Percentiles rank a stretch among this genome's conserved stretches.
These are phyloP conservation scores for Actinemys pallida DNA, from an alignment of 2,113 vertebrate genomes.

Conservation along the genomic window DNA sequence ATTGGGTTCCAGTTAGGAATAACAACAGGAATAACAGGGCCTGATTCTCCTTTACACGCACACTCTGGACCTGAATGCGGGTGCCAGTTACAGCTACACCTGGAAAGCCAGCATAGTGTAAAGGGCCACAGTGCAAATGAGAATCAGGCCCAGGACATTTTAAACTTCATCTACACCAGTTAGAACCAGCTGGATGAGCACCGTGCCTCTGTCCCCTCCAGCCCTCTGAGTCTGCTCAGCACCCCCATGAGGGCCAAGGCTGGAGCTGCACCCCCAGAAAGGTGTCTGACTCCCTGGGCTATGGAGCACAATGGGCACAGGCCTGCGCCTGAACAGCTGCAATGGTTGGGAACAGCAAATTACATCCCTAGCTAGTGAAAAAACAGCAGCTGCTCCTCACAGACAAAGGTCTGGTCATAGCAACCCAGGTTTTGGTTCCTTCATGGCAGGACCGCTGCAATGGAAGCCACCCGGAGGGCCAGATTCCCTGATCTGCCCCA, in stretches of 20 bases:
- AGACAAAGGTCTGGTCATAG: neutral
- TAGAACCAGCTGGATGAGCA: neutral
- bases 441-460: neutral
- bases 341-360: neutral
- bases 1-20: neutral
- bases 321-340: neutral
- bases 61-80: neutral
- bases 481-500: neutral
- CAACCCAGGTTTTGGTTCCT: neutral
- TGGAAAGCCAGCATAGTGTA: neutral
- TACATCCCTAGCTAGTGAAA: neutral
- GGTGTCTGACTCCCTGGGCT: neutral
- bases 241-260: neutral
- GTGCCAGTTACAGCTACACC: neutral
- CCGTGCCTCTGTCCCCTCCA: neutral
- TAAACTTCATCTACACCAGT: neutral
- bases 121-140: neutral
- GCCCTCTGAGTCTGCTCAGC: neutral
- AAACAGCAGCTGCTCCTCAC: neutral
- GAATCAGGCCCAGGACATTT: neutral
- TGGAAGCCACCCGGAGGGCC: neutral
- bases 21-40: neutral
- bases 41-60: neutral
- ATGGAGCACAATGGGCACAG: neutral
- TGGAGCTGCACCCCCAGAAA: neutral